Base-by-base conservation (phyloP, 2,888 invertebrate genomes). In the Caenorhabditis macrosperma region DNA sequence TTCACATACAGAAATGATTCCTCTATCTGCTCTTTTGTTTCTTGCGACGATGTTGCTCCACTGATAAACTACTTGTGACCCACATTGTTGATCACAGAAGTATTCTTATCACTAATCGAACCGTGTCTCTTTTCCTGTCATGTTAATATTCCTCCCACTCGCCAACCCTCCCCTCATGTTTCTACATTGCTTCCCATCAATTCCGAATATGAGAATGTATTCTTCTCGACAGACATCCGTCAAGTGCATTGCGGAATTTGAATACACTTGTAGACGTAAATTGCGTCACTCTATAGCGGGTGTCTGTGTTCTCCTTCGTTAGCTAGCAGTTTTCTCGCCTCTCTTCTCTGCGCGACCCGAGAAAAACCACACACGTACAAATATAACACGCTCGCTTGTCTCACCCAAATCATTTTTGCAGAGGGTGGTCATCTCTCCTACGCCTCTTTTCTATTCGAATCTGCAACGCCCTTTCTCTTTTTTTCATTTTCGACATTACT, bases 41-140 rank as follows among this genome's bases (percentile, higher is more conserved):
- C n/a, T n/a, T n/a, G n/a, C n/a, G 17, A 10, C n/a, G 28, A 28
- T 12, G 28, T 28, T 28, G 0, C 26, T 26, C 26, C n/a, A 4
- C 22, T 28, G 28, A 52, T 50, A 50, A 38, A 52, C 15, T 52
- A 6, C 28, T n/a, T 28, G 52, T 52, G 52, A 52, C 52, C 52
- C 28, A 52, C 12, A n/a, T 28, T 28, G 17, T 48, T 48, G 48
- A 48, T 48, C 24, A 48, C 46, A 48, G 24, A 48, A 24, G 3
- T 48, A 15, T 26, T 28, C 52, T 52, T 52, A 52, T 52, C 52
- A 26, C 52, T 52, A n/a, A 52, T 52, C 52, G 28, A 38, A 38
- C 38, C 15, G 15, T 12, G 12, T 12, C 15, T 33, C 33, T 33
- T 33, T 33, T 33, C 9, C 33, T 33, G 9, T 33, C 5, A 7